Conservation (phyloP, 1,140 invertebrate species). For the Harlomillsia oculata region DNA sequence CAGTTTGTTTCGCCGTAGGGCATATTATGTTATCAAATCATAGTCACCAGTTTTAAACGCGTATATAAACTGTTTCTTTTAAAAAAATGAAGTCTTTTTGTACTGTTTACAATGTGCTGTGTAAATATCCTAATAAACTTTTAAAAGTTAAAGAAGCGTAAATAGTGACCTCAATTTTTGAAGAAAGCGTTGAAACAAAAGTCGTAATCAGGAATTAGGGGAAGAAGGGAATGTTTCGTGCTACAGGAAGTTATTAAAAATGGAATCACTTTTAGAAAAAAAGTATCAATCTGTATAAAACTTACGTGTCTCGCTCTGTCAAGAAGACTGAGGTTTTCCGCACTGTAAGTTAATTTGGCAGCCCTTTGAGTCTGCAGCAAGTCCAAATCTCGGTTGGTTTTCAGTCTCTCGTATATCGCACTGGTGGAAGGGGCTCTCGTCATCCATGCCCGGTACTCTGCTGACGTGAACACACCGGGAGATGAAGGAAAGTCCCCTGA, state of each 20-base stretch:
- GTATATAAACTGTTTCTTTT: too few relatives aligned
- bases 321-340: constrained; percentile 62
- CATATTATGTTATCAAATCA: too few relatives aligned
- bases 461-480: constrained; percentile 72
- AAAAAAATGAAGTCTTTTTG: too few relatives aligned
- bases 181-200: neutral
- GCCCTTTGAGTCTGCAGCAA: constrained; percentile 53
- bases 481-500: constrained; percentile 53
- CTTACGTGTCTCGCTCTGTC: constrained; percentile 46
- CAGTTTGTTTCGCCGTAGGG: too few relatives aligned
- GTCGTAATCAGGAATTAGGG: neutral
- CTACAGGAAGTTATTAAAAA: too few relatives aligned
- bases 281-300: too few relatives aligned
- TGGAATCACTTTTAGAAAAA: too few relatives aligned
- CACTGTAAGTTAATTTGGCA: constrained; percentile 71
- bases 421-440: constrained; percentile 80
- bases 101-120: too few relatives aligned
- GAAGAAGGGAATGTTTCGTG: neutral
- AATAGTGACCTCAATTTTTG: neutral
- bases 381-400: constrained; percentile 52
- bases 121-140: too few relatives aligned
- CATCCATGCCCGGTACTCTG: constrained; percentile 82
- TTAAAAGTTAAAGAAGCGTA: too few relatives aligned
- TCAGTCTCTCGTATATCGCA: constrained; percentile 79
- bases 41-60: too few relatives aligned